Base-by-base conservation (phyloP, 2,113 vertebrate genomes). In the Varanus komodoensis region DNA sequence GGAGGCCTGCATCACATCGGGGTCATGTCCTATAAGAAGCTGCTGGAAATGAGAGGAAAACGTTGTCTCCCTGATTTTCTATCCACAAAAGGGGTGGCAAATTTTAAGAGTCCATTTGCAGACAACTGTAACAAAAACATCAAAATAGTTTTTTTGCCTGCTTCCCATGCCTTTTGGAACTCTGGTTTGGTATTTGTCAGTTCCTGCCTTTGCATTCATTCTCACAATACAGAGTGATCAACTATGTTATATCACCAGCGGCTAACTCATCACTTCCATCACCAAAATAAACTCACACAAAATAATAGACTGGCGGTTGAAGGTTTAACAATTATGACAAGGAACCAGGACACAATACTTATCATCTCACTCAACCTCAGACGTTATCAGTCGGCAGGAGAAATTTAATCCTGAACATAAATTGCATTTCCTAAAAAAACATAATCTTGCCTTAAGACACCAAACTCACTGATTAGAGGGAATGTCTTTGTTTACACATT, bases 401-500 rank as follows among this genome's bases (percentile, higher is more conserved):
- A 97, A 97, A 98, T 93, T 95, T 97, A 97, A 97, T 96, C 97
- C 97, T 81, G 90, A 96, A 96, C 97, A 97, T 97, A 98, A 98
- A 98, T 97, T 97, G 95, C 97, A 97, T 97, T 98, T 98, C 97
- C 97, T 97, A 97, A 97, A 97, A 98, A 97, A 98, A 97, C 96
- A 97, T 95, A 97, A 96, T 97, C 96, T 97, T 97, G 97, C 97
- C 97, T 97, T 97, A 97, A 98, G 97, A 97, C 97, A 98, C 95
- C 97, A 96, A 96, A 91, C 27, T 84, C 92, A 95, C 97, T 98
- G 97, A 98, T 98, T 98, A 97, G 96, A 97, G 97, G 94, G 97
- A 97, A 97, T 97, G 97, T 98, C 97, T 98, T 94, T 98, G 97
- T 98, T 98, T 98, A 98, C 97, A 97, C 97, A 93, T 98, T 97